These are phyloP conservation scores for Bos indicus DNA, from an alignment of 2,113 vertebrate species.

Conservation along the genomic window DNA sequence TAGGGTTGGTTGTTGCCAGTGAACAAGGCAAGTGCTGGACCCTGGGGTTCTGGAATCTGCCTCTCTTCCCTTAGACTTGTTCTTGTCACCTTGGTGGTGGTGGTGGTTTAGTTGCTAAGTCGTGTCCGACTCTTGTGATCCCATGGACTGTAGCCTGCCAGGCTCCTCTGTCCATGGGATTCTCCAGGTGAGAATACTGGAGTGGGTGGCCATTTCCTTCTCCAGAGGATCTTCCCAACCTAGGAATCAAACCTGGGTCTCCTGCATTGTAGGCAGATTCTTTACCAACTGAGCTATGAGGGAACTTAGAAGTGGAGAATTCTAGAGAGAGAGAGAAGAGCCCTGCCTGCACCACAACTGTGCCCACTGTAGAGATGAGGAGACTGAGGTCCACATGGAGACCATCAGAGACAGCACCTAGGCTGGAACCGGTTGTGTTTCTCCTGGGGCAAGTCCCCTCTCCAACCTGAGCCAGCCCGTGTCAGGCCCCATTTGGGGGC, in stretches of 20 bases:
- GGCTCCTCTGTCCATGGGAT: no score
- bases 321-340: background rate
- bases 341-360: background rate
- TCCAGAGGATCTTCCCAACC: no score
- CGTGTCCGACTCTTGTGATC: no score
- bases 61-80: background rate
- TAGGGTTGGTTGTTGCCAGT: rapidly evolving
- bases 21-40: background rate
- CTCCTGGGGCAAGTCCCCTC: background rate
- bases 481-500: background rate
- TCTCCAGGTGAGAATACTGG: no score
- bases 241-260: no score
- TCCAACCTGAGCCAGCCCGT: rapidly evolving
- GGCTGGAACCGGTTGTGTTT: background rate
- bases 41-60: background rate
- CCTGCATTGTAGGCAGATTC: no score
- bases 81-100: background rate
- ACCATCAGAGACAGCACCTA: no score
- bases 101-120: no score
- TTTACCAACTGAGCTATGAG: no score
- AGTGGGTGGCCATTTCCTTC: no score
- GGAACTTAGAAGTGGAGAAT: background rate
- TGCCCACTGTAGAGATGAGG: background rate
- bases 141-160: no score
- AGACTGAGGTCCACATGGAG: background rate